phyloP scores from a whole-genome alignment of 2,113 vertebrate species.

The Hydrolagus affinis region DNA sequence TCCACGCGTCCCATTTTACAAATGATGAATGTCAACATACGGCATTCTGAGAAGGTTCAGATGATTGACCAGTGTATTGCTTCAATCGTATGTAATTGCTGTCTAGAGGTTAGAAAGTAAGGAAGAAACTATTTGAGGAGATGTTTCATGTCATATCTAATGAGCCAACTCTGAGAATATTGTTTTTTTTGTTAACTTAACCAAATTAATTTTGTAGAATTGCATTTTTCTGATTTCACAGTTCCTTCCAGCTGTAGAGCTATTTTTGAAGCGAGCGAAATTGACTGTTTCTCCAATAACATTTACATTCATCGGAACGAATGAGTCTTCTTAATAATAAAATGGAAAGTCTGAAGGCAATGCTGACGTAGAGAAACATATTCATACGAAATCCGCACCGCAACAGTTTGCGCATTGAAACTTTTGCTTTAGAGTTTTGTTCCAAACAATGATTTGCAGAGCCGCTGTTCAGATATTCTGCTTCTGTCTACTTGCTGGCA shows the following conservation, averaged over 20 bases:
- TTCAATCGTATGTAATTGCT: not conserved
- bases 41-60: not conserved
- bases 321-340: constrained; percentile 9
- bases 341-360: constrained; percentile 6
- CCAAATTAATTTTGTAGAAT: constrained; percentile 23
- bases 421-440: not conserved
- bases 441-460: not conserved
- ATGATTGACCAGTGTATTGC: not conserved
- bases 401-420: not conserved
- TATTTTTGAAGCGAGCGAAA: constrained; percentile 1
- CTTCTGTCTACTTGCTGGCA: too few species aligned
- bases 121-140: not conserved
- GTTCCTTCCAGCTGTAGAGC: not conserved
- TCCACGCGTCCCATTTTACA: not conserved
- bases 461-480: not conserved
- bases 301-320: not conserved
- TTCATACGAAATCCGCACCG: too few species aligned
- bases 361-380: not conserved
- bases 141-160: not conserved
- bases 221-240: constrained; percentile 15
- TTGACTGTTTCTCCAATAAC: constrained; percentile 5
- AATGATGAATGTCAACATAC: not conserved
- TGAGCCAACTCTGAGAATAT: not conserved
- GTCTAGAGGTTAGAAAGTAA: not conserved
- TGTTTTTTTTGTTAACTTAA: constrained; percentile 1